Percentiles rank a stretch among this genome's conserved stretches.
Conservation (phyloP, 1,140 invertebrate species). For the Pollicipes pollicipes region DNA sequence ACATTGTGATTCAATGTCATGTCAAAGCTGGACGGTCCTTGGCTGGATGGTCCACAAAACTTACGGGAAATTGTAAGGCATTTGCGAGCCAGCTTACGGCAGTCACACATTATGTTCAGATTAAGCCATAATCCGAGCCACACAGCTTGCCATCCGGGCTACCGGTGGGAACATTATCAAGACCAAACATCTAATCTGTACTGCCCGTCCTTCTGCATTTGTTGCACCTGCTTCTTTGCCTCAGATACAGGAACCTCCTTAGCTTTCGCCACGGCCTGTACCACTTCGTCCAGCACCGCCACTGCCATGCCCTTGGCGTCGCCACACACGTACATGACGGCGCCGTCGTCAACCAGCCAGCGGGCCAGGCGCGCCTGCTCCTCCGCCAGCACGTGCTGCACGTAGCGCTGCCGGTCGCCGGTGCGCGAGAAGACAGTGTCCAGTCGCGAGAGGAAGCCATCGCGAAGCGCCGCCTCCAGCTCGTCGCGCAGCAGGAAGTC, state of each 20-base stretch:
- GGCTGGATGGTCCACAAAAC: too few species aligned
- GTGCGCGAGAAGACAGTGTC: slow-evolving; percentile 46
- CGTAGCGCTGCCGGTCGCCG: slow-evolving; percentile 31
- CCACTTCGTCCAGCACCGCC: slow-evolving; percentile 41
- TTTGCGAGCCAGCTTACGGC: too few species aligned
- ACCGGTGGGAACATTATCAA: too few species aligned
- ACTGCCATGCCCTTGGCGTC: slow-evolving; percentile 52
- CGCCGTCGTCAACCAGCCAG: slow-evolving; percentile 35
- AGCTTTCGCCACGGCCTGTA: slow-evolving; percentile 32
- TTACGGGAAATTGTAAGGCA: too few species aligned
- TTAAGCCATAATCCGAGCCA: too few species aligned
- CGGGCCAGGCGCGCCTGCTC: slow-evolving; percentile 36
- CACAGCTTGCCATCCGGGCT: too few species aligned
- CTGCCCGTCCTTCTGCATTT: slow-evolving; percentile 17
- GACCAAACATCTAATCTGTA: slow-evolving; percentile 20
- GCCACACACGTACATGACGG: slow-evolving; percentile 54
- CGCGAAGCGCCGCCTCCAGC: slow-evolving; percentile 33
- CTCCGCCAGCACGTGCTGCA: slow-evolving; percentile 39
- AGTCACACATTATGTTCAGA: too few species aligned
- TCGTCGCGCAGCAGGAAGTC: slow-evolving; percentile 41
- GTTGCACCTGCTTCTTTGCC: slow-evolving; percentile 15
- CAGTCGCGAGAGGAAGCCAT: slow-evolving; percentile 34
- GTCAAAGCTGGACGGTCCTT: too few species aligned
- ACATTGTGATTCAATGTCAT: too few species aligned
- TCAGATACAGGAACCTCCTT: slow-evolving; percentile 19